Conservation (phyloP, 37 sponge, comb jelly and placozoan genomes). For the Axinella damicornis region DNA sequence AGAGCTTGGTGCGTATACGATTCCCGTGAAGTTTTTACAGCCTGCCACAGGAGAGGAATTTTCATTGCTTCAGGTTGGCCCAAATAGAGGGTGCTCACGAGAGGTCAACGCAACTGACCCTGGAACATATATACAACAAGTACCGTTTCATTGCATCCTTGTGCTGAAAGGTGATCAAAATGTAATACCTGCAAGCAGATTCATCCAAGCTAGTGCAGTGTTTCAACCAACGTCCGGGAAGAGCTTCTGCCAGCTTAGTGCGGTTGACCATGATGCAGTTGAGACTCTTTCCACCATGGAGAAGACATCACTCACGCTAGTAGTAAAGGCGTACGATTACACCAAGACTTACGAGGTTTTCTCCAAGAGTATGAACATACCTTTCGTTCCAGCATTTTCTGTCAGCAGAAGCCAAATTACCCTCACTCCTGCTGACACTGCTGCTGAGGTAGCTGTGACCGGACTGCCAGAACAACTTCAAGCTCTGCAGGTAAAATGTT, state of each 20-base stretch:
- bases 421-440: conserved; percentile 9
- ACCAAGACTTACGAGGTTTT: conserved; percentile 44
- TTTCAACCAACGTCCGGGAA: conserved; percentile 59
- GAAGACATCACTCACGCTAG: conserved; percentile 30
- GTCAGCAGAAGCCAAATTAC: conserved; percentile 16
- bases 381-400: conserved; percentile 69
- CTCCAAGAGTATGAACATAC: conserved; percentile 33
- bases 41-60: conserved; percentile 25
- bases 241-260: conserved; percentile 48
- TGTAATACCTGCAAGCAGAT: conserved; percentile 4
- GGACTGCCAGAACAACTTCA: conserved; percentile 62
- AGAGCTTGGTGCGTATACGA: conserved; percentile 42
- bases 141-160: conserved; percentile 68
- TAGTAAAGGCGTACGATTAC: conserved; percentile 59
- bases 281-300: conserved; percentile 35
- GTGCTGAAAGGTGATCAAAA: conserved; percentile 28
- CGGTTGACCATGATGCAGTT: not conserved
- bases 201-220: conserved; percentile 14
- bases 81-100: conserved; percentile 30
- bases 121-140: conserved; percentile 62
- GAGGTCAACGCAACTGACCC: not conserved
- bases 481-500: conserved; percentile 34
- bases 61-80: conserved; percentile 40
- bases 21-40: conserved; percentile 47
- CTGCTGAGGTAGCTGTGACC: conserved; percentile 25